A percentile compares a stretch with the other conserved stretches of the same genome.
Conservation (phyloP, 2,888 invertebrate species). For the Pseudococcus jackbeardsleyi region DNA sequence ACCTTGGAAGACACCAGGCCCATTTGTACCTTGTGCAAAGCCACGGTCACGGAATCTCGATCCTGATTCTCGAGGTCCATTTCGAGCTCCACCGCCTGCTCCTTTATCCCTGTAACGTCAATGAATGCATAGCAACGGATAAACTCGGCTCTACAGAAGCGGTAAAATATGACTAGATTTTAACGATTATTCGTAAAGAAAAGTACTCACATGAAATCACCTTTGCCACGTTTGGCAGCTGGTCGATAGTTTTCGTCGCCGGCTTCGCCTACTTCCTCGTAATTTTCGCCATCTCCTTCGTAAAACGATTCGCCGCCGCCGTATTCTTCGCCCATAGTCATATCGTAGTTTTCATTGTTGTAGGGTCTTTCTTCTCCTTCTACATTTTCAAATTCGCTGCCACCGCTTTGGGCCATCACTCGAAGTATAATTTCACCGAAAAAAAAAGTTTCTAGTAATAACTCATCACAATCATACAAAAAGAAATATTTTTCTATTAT, state of each 20-base stretch:
- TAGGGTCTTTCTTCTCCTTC: slow-evolving; percentile 66
- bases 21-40: slow-evolving; percentile 69
- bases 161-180: not conserved
- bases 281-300: slow-evolving; percentile 42
- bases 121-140: not conserved
- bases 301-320: slow-evolving; percentile 66
- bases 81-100: slow-evolving; percentile 42
- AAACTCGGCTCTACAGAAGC: not conserved
- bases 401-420: slow-evolving; percentile 50
- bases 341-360: slow-evolving; percentile 69
- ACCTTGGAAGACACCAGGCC: slow-evolving; percentile 68
- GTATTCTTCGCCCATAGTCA: slow-evolving; percentile 70
- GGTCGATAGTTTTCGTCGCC: slow-evolving; percentile 57
- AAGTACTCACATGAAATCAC: slow-evolving; percentile 39
- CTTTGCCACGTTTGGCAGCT: slow-evolving; percentile 57
- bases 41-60: slow-evolving; percentile 67
- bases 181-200: not conserved
- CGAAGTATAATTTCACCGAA: not conserved
- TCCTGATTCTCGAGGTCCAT: slow-evolving; percentile 65
- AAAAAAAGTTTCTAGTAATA: not conserved
- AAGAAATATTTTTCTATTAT: not conserved
- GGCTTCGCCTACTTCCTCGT: slow-evolving; percentile 40
- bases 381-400: slow-evolving; percentile 51
- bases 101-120: not conserved
- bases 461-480: not conserved